Percentiles rank a stretch among this genome's conserved stretches.
These are phyloP conservation scores for Platygyra sinensis DNA, from an alignment of 64 coral and sea anemone species.

Conservation along the genomic window DNA sequence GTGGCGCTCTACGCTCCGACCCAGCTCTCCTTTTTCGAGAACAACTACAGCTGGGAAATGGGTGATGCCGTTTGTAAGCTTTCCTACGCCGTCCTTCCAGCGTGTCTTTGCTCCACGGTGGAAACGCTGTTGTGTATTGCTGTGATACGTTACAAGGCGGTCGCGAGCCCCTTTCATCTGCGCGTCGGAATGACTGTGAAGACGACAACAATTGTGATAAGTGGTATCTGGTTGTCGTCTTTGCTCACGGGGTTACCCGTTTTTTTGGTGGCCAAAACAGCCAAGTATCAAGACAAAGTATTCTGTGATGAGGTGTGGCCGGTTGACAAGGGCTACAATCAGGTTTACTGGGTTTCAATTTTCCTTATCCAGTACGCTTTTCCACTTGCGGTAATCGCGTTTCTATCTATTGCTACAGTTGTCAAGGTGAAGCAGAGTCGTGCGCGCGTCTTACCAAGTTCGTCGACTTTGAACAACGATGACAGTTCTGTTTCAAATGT, in stretches of 20 bases:
- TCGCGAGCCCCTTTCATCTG: conserved; percentile 48
- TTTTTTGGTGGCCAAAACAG: conserved; percentile 75
- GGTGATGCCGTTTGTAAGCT: conserved; percentile 68
- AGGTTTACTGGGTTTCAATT: conserved; percentile 83
- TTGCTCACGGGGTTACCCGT: conserved; percentile 67
- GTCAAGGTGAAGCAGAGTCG: conserved; percentile 53
- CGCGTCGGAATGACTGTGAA: conserved; percentile 48
- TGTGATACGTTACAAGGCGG: conserved; percentile 73
- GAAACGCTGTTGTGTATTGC: conserved; percentile 77
- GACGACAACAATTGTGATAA: conserved; percentile 57
- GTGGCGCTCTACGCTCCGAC: conserved; percentile 19
- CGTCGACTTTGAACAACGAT: not conserved
- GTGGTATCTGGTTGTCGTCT: conserved; percentile 77
- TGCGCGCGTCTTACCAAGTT: conserved; percentile 53
- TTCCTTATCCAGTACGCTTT: conserved; percentile 82
- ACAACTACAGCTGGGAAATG: conserved; percentile 72
- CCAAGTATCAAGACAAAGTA: conserved; percentile 22
- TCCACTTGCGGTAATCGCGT: conserved; percentile 52
- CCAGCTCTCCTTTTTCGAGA: conserved; percentile 28
- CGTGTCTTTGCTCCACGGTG: conserved; percentile 66
- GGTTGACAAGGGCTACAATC: conserved; percentile 29
- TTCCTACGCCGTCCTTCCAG: conserved; percentile 67
- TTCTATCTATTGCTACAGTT: conserved; percentile 64
- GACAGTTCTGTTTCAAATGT: not conserved
- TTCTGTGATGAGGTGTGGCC: conserved; percentile 68